Evolutionary conservation across 2,113 vertebrate species (phyloP).

Genomic region (Mormyrus iriodes): DNA sequence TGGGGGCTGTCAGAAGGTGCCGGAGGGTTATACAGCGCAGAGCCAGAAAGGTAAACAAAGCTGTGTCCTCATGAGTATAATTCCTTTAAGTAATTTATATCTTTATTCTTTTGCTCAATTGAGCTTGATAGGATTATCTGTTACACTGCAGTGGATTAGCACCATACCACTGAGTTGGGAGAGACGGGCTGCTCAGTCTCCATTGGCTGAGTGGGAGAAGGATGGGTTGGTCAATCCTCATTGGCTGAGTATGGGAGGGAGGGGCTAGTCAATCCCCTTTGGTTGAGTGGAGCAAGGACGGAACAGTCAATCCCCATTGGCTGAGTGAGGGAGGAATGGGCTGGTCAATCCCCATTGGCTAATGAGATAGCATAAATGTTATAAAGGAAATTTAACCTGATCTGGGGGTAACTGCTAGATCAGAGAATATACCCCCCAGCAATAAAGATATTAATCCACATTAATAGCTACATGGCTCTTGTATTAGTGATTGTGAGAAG

Average conservation of each 20-base stretch:
- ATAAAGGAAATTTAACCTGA: not conserved
- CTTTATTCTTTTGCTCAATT: constrained; percentile 18
- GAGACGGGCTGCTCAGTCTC: constrained; percentile 22
- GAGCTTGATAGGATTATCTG: constrained; percentile 37
- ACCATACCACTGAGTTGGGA: not conserved
- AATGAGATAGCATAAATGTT: not conserved
- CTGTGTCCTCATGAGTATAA: constrained; percentile 16
- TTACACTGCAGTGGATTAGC: constrained; percentile 35
- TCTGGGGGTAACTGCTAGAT: not conserved
- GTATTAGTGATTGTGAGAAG: not conserved
- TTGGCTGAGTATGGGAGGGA: not conserved
- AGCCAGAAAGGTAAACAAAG: constrained; percentile 24
- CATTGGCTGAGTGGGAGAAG: not conserved
- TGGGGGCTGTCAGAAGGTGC: constrained; percentile 1
- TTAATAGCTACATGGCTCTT: not conserved
- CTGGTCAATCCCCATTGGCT: not conserved
- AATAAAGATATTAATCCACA: not conserved
- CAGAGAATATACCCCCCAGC: not conserved
- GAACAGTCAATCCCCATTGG: constrained; percentile 21
- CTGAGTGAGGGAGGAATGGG: not conserved
- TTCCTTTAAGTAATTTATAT: constrained; percentile 37
- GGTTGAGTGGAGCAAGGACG: constrained; percentile 5
- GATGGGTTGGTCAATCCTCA: not conserved
- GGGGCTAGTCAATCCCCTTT: not conserved
- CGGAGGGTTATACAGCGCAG: not conserved